Base-by-base conservation (phyloP, 2,797 vertebrate species). In the Botia kubotai region DNA sequence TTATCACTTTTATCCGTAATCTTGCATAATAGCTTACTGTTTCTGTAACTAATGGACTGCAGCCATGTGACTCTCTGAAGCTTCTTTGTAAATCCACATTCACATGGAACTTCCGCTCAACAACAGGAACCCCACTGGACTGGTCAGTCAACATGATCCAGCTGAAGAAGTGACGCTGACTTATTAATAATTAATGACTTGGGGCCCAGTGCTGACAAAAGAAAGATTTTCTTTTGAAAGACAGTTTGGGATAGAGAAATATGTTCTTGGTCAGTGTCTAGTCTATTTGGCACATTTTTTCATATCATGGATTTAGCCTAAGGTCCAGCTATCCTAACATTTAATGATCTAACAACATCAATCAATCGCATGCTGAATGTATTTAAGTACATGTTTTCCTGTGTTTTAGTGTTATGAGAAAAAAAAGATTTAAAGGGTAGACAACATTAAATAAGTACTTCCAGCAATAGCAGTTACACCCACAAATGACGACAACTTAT, bases 151-250 rank as follows among this genome's bases (percentile, higher is more conserved):
- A 70, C 66, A 72, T 62, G 75, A 62, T 43, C 57, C 62, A 43
- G 58, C 71, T 74, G 57, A 85, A 83, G 83, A 85, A 79, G 77
- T 72, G 79, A 85, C 65, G 60, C 53, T 72, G 36, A 62, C 69
- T 58, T 29, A 70, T 76, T 65, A 84, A 68, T 72, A 16, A 85
- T 73, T 73, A 69, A 82, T 75, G 65, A 82, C 65, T 48, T 60
- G 70, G 17, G 79, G n/a, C 33, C 69, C 36, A 5, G 62, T 69
- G 39, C 36, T 74, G 43, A 46, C 68, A 73, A 68, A 69, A 46
- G 77, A 21, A 72, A 1, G 48, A 73, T 81, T 65, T 69, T 48
- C 72, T 50, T 26, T 81, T 23, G 72, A 69, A 74, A 36, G 33
- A 72, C 43, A 46, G 33, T 17, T 19, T 19, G 11, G 43, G n/a